Base-by-base conservation (phyloP, 2,888 invertebrate genomes). In the Euspilapteryx auroguttella region DNA sequence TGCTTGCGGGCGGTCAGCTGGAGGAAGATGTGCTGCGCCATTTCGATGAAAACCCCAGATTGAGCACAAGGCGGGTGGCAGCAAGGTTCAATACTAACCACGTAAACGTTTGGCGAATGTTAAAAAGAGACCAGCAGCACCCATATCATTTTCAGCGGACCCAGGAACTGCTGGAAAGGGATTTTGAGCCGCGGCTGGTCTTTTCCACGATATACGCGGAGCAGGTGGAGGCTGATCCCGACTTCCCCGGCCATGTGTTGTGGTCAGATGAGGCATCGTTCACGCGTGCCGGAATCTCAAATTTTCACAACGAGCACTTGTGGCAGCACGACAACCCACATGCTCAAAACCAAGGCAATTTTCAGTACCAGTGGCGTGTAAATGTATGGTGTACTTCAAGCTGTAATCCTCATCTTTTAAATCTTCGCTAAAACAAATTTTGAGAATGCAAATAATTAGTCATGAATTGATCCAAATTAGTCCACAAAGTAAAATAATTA, bases 61-160 rank as follows among this genome's bases (percentile, higher is more conserved):
- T 8, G 17, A 17, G 8, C 8, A 17, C 17, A 6, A 5, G 17
- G 5, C 17, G 17, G 8, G 17, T 8, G 5, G 17, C 17, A 6
- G 8, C 17, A 17, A 17, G 5, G 17, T 8, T 17, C 8, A 8
- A 8, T 6, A 5, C 17, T 17, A 17, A 17, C 8, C 17, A 17
- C 8, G 8, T 17, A 69, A 17, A 55, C 61, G 10, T 37, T 41
- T 12, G 55, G 45, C 30, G 40, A 47, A 31, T 44, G 46, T 24
- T 56, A 30, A 22, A 39, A 36, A 27, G 53, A 38, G 21, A 52
- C 31, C 29, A 68, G 38, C 34, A 58, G 30, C 48, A 56, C 54
- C 55, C 61, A 37, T 52, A 57, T 52, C 57, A 57, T 32, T 53
- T 49, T 49, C 54, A 59, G 71, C 71, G 55, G 20, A 45, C 52